Evolutionary conservation across 1,140 invertebrate genomes (phyloP), one percentile per base, ranked within the genome.

Genomic region (Reticulitermes speratus): DNA sequence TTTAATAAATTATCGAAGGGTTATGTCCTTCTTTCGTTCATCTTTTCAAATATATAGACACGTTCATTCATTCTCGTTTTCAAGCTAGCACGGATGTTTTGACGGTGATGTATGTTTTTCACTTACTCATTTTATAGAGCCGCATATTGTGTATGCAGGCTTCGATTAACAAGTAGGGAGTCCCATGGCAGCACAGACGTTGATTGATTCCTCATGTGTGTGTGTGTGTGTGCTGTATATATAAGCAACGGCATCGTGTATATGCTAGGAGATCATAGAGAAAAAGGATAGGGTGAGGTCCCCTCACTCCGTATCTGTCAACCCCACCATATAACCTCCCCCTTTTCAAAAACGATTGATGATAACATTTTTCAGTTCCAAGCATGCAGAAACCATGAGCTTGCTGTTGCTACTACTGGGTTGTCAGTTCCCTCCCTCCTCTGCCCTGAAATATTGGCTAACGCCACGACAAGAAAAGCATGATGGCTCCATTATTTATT

Each of bases 101-200:
- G 86, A 86, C 86, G 55, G 30, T 86, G 86, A 86, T 86, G 82
- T 82, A 86, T 84, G 86, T 84, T 65, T 84, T 84, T 75, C 59
- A 84, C 82, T 86, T 86, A 86, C 84, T 86, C 86, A 86, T 84
- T 48, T 81, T 65, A 59, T 84, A 83, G 83, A 59, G 44, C 45
- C 86, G 48, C 86, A 86, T 84, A 86, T 86, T 82, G 69, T 86
- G 38, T 85, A 85, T 55, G 59, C 23, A 16, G n/a, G 44, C 69
- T 52, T 75, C 85, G 85, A 86, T 86, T 86, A 86, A 86, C 85
- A 86, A 82, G 85, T 75, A 48, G 44, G 69, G 38, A 45, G 44
- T 25, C 55, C 85, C 44, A 44, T 30, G 69, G 65, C 84, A 38
- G 65, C n/a, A 45, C 52, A 30, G 85, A 82, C 85, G 38, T 38